Base-by-base conservation (phyloP, 2,888 invertebrate species). In the Diabrotica balteata region DNA sequence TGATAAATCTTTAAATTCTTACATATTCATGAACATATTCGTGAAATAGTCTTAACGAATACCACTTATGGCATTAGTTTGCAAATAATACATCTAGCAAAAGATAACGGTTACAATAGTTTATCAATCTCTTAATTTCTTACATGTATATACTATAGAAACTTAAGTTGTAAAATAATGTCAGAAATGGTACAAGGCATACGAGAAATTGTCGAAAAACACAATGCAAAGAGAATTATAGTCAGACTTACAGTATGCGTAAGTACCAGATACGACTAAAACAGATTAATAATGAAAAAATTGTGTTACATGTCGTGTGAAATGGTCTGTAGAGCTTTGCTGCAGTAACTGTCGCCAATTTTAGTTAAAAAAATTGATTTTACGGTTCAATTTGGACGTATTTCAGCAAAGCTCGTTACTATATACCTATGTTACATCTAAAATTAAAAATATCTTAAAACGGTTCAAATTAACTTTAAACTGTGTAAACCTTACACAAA, bases 221-320 rank as follows among this genome's bases (percentile, higher is more conserved):
- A 67, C 55, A 70, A 65, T 72, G 67, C 68, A 68, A 68, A 63
- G 54, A 69, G 51, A 61, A 80, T 78, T 71, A 65, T 67, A 72
- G 49, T 63, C 66, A 69, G 76, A 76, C 76, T 72, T 73, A 78
- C 72, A 75, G 74, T 72, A 69, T 73, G 76, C 70, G 67, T 73
- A 75, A 79, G 73, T 75, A 90, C 88, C 66, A 88, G 88, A 80
- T 84, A 83, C 73, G 85, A 75, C 76, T 77, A 76, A 71, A 77
- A 75, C 68, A 65, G 74, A 55, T 67, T 52, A 68, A 59, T 73
- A 68, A 72, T 72, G 63, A 65, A 55, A 57, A 51, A 62, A 46
- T 7, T 54, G 50, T 9, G 32, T 47, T 22, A 59, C 1, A 49
- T n/a, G 45, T 44, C 57, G 47, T 10, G 11, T 59, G 44, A 59